A percentile compares a stretch with the other conserved stretches of the same genome.
These are phyloP conservation scores for Meghimatium bilineatum DNA, from an alignment of 2,888 invertebrate genomes.

Conservation along the genomic window DNA sequence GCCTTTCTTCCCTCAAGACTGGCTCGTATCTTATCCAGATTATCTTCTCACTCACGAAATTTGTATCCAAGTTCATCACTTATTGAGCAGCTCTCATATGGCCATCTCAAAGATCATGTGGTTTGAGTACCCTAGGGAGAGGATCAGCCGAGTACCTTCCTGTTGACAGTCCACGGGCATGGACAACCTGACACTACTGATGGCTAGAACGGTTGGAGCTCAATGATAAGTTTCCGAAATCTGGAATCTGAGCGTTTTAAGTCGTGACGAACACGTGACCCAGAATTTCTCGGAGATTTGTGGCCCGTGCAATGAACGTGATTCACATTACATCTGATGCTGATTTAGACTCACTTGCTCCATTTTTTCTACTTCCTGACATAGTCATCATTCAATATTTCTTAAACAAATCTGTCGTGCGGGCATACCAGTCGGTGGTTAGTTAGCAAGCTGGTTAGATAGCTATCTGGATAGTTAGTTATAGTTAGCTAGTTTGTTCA, in stretches of 20 bases:
- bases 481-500: no score
- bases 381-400: no score
- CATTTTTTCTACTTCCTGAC: background rate
- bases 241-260: background rate
- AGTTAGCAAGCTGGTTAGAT: no score
- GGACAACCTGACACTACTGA: constrained; percentile 10
- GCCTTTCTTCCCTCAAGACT: background rate
- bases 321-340: background rate
- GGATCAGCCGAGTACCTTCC: background rate
- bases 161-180: background rate
- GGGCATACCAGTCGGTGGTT: no score
- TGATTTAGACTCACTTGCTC: background rate
- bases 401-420: no score
- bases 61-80: background rate
- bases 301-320: background rate
- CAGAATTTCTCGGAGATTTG: background rate
- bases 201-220: background rate
- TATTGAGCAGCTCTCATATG: constrained; percentile 15
- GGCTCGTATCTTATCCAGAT: background rate
- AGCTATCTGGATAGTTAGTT: no score
- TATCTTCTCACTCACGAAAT: background rate
- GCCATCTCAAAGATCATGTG: background rate
- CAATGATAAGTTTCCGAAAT: background rate
- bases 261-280: background rate
- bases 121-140: background rate